Evolutionary conservation across 23 tunicate species (phyloP).

Genomic region (Halocynthia aurantium): DNA sequence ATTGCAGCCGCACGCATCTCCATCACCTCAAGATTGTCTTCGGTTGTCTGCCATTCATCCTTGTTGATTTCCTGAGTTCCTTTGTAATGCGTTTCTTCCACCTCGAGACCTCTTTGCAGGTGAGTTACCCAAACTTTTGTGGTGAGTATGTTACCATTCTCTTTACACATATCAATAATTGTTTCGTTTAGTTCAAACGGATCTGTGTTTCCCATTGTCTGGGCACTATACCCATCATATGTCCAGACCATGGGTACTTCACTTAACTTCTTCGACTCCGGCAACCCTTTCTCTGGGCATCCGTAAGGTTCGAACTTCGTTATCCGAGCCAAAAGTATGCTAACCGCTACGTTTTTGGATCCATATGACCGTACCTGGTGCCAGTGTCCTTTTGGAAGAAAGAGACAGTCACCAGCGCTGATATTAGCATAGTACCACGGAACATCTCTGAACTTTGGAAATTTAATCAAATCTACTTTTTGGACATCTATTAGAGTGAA

Average conservation of each 20-base stretch:
- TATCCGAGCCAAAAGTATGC: constrained; percentile 23
- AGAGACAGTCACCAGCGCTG: constrained; percentile 35
- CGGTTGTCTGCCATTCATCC: constrained; percentile 2
- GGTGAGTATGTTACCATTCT: constrained; percentile 2
- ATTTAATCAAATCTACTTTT: constrained; percentile 26
- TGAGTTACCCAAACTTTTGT: constrained; percentile 5
- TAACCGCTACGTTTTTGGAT: constrained; percentile 28
- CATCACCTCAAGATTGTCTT: constrained; percentile 12
- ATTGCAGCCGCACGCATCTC: constrained; percentile 9
- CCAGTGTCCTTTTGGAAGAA: constrained; percentile 39
- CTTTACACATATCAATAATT: not conserved
- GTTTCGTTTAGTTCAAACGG: constrained; percentile 43
- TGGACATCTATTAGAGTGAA: constrained; percentile 26
- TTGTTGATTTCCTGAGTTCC: constrained; percentile 21
- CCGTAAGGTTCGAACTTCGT: constrained; percentile 13
- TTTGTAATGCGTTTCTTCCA: constrained; percentile 17
- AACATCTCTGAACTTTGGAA: constrained; percentile 28
- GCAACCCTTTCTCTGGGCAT: constrained; percentile 16
- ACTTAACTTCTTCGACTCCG: constrained; percentile 6
- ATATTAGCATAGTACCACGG: constrained; percentile 40
- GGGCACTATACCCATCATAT: constrained; percentile 31
- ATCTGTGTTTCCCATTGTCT: constrained; percentile 46
- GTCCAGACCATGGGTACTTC: constrained; percentile 40
- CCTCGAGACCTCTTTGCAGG: not conserved
- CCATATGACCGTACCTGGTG: constrained; percentile 48